Conservation (phyloP, 2,113 vertebrate species). For the Pyxicephalus adspersus region DNA sequence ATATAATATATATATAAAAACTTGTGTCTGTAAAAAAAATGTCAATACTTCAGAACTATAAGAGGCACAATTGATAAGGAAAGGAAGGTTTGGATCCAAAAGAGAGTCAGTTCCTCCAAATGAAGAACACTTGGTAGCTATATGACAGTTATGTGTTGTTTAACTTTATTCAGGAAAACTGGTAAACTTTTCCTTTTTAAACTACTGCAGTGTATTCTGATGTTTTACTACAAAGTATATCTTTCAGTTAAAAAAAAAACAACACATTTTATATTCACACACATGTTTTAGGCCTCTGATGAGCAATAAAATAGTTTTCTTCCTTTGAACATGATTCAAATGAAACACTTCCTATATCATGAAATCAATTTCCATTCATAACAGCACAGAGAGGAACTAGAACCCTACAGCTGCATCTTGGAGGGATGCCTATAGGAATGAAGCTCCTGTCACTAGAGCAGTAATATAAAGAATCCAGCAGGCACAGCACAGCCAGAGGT, state of each 20-base stretch:
- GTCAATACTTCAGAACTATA: too few species aligned
- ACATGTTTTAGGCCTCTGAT: background rate
- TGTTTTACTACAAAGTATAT: background rate
- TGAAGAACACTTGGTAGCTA: too few species aligned
- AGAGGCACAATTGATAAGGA: too few species aligned
- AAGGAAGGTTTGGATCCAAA: too few species aligned
- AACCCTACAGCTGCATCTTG: slow-evolving; percentile 38
- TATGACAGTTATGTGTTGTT: too few species aligned
- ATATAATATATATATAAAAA: too few species aligned
- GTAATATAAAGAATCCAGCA: slow-evolving; percentile 40
- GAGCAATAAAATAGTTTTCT: background rate
- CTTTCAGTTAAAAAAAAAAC: background rate
- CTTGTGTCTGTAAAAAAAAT: too few species aligned
- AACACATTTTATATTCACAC: background rate
- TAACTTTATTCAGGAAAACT: too few species aligned
- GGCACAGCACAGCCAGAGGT: slow-evolving; percentile 48
- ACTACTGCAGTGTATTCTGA: background rate
- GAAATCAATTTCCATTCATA: slow-evolving; percentile 21
- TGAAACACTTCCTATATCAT: background rate
- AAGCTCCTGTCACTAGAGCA: slow-evolving; percentile 32
- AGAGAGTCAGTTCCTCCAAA: too few species aligned
- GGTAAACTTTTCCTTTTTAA: too few species aligned
- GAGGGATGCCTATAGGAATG: slow-evolving; percentile 52
- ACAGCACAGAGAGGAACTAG: background rate
- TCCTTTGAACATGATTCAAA: background rate